Conservation (phyloP, 2,113 vertebrate species). For the Calonectris borealis region DNA sequence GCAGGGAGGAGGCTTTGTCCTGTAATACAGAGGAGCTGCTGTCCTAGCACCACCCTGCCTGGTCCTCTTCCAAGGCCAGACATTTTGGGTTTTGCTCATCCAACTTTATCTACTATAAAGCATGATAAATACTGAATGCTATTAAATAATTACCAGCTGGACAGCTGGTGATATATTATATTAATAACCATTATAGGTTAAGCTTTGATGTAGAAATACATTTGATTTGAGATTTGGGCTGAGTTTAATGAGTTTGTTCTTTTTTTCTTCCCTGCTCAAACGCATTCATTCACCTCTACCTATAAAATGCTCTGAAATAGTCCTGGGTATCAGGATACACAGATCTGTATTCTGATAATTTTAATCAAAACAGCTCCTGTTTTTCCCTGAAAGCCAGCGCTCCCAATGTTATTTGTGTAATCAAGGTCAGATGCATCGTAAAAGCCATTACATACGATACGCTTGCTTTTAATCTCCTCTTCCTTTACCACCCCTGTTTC, state of each 20-base stretch:
- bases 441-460: not conserved
- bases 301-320: not conserved
- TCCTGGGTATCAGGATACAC: not conserved
- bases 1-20: not conserved
- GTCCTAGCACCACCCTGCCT: not conserved
- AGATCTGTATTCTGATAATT: not conserved
- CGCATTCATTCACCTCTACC: not conserved
- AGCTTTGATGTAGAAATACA: not conserved
- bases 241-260: not conserved
- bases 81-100: not conserved
- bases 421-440: not conserved
- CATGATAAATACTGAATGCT: not conserved
- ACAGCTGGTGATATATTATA: not conserved
- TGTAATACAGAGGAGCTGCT: not conserved
- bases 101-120: not conserved
- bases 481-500: not conserved
- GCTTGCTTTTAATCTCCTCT: not conserved
- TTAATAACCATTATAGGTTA: not conserved
- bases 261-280: not conserved
- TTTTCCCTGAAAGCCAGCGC: not conserved
- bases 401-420: not conserved
- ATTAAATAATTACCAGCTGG: not conserved
- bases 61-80: not conserved
- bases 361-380: not conserved
- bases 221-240: not conserved